Evolutionary conservation across 2,888 invertebrate genomes (phyloP).

Genomic region (Xestia sexstrigata): DNA sequence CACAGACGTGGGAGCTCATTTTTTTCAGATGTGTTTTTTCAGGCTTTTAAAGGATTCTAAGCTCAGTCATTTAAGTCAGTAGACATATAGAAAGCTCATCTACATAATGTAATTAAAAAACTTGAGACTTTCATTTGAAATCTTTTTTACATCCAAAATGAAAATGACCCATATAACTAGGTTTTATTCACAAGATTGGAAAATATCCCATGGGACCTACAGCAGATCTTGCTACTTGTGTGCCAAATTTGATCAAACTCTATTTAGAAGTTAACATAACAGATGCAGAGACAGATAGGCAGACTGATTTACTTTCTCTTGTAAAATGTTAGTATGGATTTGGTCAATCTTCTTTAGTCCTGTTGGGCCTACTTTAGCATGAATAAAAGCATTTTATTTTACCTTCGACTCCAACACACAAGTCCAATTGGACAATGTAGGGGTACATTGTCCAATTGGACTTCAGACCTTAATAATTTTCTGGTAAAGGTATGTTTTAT

Average conservation of each 20-base stretch:
- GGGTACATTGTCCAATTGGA: background rate
- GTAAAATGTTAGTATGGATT: background rate
- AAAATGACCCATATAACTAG: too few relatives aligned
- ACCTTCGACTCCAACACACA: too few relatives aligned
- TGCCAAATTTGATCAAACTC: background rate
- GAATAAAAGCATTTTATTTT: background rate
- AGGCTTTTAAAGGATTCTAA: too few relatives aligned
- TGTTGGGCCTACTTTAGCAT: background rate
- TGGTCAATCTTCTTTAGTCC: background rate
- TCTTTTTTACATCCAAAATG: too few relatives aligned
- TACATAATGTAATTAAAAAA: too few relatives aligned
- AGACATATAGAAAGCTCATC: too few relatives aligned
- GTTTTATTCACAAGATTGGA: background rate
- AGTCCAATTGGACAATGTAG: too few relatives aligned
- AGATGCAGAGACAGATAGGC: background rate
- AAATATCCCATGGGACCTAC: background rate
- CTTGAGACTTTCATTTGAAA: too few relatives aligned
- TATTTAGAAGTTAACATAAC: background rate
- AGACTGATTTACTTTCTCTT: background rate
- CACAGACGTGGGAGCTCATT: too few relatives aligned
- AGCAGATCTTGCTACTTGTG: background rate
- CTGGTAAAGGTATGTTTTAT: background rate
- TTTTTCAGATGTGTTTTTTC: too few relatives aligned
- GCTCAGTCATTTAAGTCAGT: too few relatives aligned
- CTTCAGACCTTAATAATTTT: background rate